Evolutionary conservation across 1,140 invertebrate species (phyloP), one percentile per base, ranked within the genome.

Genomic region (Drosophila willistoni): DNA sequence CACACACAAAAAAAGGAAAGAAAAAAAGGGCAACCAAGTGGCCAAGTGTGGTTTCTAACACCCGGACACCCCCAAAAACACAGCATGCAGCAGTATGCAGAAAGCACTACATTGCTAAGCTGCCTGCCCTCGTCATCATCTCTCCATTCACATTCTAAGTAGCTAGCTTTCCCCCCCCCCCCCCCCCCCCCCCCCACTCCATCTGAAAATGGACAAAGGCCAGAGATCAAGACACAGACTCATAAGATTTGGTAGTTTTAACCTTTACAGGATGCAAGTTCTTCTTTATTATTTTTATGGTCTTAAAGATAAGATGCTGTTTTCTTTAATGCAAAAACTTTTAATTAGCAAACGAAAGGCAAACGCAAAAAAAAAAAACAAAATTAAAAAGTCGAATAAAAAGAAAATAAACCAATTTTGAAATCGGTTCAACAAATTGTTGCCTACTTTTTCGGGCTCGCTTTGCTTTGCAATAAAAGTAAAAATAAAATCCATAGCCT

Each of bases 21-120:
- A 29, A 73, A 73, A 73, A 79, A 75, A 76, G 64, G 76, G 73
- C 73, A 62, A 41, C 63, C 69, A 80, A 76, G 77, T 75, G 83
- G 77, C 84, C 44, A 51, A 51, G 83, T 86, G 83, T 87, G 83
- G 79, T 68, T 89, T 79, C 67, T 71, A 69, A 89, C 83, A 89
- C 83, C 77, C 17, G 42, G 56, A 56, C 54, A 63, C 62, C 71
- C 22, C 14, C 7, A 14, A 9, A 39, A 3, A 36, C 42, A 14
- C n/a, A 44, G 14, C 44, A 19, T 47, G 44, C 14, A 47, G 29
- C 29, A 7, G 14, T 17, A 19, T 47, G 44, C 63, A 71, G 66
- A 77, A 87, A 56, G 68, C 44, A 71, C 36, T 39, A 39, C 36
- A 36, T 36, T 12, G 34, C 34, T 36, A 36, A 36, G 34, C 34